Conservation (phyloP, 1,140 invertebrate genomes). For the Eupristina koningsbergeri region DNA sequence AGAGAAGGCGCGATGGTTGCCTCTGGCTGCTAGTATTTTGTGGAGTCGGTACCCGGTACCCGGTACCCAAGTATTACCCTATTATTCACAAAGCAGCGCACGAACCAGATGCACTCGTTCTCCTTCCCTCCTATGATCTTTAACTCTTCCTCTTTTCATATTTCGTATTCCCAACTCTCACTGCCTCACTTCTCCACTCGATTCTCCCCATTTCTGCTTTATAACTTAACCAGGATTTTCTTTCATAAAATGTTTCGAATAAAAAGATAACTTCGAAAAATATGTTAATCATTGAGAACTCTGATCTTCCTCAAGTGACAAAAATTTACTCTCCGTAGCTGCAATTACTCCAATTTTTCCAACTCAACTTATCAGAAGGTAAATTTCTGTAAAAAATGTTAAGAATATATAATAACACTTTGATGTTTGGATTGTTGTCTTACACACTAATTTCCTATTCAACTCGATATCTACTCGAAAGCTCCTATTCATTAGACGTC, state of each 20-base stretch:
- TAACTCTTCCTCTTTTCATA: too few species aligned
- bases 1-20: slow-evolving; percentile 31
- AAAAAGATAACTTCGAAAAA: neutral
- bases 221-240: neutral
- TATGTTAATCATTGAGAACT: neutral
- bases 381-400: neutral
- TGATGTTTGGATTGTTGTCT: neutral
- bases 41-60: too few species aligned
- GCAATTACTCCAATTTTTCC: neutral
- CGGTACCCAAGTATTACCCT: slow-evolving; percentile 59
- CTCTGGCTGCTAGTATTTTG: slow-evolving; percentile 53
- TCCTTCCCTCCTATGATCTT: too few species aligned
- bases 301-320: neutral
- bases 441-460: neutral
- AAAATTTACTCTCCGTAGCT: neutral
- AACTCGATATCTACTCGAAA: neutral
- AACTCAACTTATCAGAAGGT: neutral
- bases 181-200: neutral
- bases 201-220: neutral
- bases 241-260: neutral
- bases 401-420: neutral
- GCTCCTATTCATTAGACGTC: neutral
- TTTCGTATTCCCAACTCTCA: neutral
- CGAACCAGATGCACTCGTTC: neutral
- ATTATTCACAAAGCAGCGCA: slow-evolving; percentile 61